phyloP scores from a whole-genome alignment of 2,888 invertebrate genomes.

The Brachypterus glaber region DNA sequence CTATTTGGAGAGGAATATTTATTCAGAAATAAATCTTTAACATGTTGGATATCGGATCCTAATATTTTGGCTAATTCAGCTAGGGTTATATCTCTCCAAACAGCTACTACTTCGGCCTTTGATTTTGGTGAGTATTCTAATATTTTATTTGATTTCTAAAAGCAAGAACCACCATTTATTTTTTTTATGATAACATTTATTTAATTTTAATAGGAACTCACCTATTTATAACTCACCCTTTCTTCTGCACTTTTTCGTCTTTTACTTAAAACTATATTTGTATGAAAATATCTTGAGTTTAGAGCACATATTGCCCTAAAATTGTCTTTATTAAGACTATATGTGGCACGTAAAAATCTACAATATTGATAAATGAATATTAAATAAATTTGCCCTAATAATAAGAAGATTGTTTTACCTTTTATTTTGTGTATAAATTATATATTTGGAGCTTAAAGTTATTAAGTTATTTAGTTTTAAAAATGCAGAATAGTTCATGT shows the following conservation, averaged over 20 bases:
- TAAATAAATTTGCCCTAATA: too few relatives aligned
- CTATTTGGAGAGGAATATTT: slow-evolving; percentile 27
- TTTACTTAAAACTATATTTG: slow-evolving; percentile 42
- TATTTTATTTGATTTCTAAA: slow-evolving; percentile 44
- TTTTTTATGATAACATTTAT: slow-evolving; percentile 9
- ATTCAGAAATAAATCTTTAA: slow-evolving; percentile 34
- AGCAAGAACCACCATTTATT: slow-evolving; percentile 19
- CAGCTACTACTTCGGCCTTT: slow-evolving; percentile 48
- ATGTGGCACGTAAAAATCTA: too few relatives aligned
- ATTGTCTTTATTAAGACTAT: too few relatives aligned
- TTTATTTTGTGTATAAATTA: too few relatives aligned
- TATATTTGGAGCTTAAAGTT: too few relatives aligned
- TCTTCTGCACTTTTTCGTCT: slow-evolving; percentile 55
- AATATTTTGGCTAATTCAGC: slow-evolving; percentile 58
- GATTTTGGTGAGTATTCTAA: slow-evolving; percentile 54
- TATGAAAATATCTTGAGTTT: too few relatives aligned
- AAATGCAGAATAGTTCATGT: too few relatives aligned
- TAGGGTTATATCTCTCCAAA: slow-evolving; percentile 78
- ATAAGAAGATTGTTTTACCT: too few relatives aligned
- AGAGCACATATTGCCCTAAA: too few relatives aligned
- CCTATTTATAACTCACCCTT: slow-evolving; percentile 40
- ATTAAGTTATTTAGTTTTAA: too few relatives aligned
- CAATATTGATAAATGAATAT: too few relatives aligned
- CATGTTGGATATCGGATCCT: slow-evolving; percentile 52
- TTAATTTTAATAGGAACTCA: neutral